These are phyloP conservation scores for Rhincodon typus DNA, from an alignment of 2,797 vertebrate genomes.

Conservation along the genomic window DNA sequence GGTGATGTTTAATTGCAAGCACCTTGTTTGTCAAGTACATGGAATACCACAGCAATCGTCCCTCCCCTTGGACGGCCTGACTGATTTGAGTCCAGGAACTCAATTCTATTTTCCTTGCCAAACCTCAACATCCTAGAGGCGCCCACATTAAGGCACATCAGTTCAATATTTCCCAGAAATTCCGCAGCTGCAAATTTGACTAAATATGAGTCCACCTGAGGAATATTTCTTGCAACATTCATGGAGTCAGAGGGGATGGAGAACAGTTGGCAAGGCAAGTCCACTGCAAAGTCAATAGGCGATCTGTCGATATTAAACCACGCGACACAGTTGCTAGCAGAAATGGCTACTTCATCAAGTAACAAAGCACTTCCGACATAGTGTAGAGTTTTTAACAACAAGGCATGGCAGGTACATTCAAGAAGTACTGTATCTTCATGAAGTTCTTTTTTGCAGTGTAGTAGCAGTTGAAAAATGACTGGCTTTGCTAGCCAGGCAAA, in stretches of 20 bases:
- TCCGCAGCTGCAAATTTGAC: background rate
- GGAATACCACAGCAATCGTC: background rate
- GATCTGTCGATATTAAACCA: background rate
- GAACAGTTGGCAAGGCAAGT: background rate
- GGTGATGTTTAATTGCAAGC: background rate
- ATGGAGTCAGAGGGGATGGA: background rate
- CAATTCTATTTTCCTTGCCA: too few species aligned
- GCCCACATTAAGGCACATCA: background rate
- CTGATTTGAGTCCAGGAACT: background rate
- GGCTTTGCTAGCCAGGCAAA: background rate
- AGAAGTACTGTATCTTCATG: too few species aligned
- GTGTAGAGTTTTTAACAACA: background rate
- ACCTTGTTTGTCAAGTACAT: background rate
- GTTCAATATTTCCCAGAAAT: background rate
- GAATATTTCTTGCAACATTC: background rate
- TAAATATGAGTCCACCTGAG: background rate
- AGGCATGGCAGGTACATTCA: background rate
- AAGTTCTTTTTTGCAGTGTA: background rate
- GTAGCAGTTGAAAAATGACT: background rate
- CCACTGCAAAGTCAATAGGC: background rate
- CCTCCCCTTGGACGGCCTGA: background rate
- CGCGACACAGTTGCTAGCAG: background rate
- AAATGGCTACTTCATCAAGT: background rate
- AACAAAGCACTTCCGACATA: background rate
- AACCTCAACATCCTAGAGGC: background rate